A percentile compares a stretch with the other conserved stretches of the same genome.
Evolutionary conservation across 2,113 vertebrate genomes (phyloP).

Genomic region (Hoplias malabaricus): DNA sequence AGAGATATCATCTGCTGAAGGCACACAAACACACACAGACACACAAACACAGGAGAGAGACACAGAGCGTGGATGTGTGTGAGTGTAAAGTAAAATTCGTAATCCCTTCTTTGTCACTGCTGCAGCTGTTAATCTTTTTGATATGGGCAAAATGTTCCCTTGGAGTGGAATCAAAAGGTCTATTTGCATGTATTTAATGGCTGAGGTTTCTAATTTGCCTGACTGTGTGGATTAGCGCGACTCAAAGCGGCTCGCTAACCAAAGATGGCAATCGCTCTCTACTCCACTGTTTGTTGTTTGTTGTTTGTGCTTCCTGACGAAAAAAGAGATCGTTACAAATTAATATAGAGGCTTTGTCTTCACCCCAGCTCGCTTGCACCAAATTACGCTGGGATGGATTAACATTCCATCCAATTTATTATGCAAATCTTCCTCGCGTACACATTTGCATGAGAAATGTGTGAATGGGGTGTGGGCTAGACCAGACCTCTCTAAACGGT

Average conservation of each 20-base stretch:
- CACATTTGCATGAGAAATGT: constrained; percentile 42
- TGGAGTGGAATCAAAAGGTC: constrained; percentile 65
- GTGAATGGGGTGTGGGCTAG: background rate
- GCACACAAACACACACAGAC: too few relatives aligned
- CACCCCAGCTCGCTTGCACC: constrained; percentile 35
- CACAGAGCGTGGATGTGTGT: constrained; percentile 10
- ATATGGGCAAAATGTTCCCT: constrained; percentile 59
- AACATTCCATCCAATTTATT: constrained; percentile 45
- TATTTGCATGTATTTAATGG: constrained; percentile 61
- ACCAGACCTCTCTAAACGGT: constrained; percentile 27
- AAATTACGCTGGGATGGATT: constrained; percentile 55
- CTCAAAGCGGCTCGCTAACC: constrained; percentile 63
- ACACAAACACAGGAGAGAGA: background rate
- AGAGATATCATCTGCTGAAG: constrained; percentile 17
- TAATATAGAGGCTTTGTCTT: constrained; percentile 49
- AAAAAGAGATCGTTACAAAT: constrained; percentile 37
- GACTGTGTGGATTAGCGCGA: constrained; percentile 65
- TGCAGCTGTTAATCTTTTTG: constrained; percentile 62
- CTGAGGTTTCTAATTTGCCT: constrained; percentile 69
- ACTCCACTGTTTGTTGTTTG: constrained; percentile 19
- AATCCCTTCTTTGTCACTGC: constrained; percentile 56
- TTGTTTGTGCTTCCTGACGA: constrained; percentile 28
- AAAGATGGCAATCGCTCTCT: constrained; percentile 60
- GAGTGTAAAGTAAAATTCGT: constrained; percentile 39
- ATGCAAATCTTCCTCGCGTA: constrained; percentile 45